These are phyloP conservation scores for Raphicerus campestris DNA, from an alignment of 2,113 vertebrate species.

Conservation along the genomic window DNA sequence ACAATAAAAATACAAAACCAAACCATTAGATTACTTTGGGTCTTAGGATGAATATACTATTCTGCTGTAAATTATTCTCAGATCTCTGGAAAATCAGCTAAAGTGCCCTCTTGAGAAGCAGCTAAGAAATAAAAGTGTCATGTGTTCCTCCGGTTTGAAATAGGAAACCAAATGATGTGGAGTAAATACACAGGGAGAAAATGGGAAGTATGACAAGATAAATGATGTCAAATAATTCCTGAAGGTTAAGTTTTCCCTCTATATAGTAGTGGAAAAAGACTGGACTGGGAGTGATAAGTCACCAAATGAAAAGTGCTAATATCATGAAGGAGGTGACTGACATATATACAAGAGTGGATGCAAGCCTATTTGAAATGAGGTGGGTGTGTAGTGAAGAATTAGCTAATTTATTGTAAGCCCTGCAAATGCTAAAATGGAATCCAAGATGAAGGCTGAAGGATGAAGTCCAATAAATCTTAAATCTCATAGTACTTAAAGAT, in stretches of 20 bases:
- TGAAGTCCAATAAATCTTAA: neutral
- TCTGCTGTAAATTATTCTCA: neutral
- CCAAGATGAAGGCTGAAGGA: neutral
- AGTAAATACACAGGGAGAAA: neutral
- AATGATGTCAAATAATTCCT: slow-evolving; percentile 23
- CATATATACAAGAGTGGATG: neutral
- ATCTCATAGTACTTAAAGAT: neutral
- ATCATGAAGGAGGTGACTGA: neutral
- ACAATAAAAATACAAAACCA: neutral
- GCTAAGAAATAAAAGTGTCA: neutral
- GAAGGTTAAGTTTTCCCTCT: neutral
- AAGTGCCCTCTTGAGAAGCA: slow-evolving; percentile 7
- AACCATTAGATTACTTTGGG: neutral
- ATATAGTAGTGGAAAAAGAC: neutral
- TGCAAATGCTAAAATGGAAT: neutral
- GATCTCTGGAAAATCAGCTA: slow-evolving; percentile 12
- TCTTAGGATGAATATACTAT: neutral
- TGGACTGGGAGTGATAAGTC: neutral
- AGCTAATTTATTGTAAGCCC: neutral
- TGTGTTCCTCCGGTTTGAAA: slow-evolving; percentile 37
- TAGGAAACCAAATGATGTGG: slow-evolving; percentile 40
- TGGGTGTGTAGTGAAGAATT: neutral
- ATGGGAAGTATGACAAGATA: slow-evolving; percentile 34
- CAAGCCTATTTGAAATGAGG: neutral
- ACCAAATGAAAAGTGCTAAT: neutral